phyloP scores from a whole-genome alignment of 2,797 vertebrate species.

The Aeoliscus strigatus region DNA sequence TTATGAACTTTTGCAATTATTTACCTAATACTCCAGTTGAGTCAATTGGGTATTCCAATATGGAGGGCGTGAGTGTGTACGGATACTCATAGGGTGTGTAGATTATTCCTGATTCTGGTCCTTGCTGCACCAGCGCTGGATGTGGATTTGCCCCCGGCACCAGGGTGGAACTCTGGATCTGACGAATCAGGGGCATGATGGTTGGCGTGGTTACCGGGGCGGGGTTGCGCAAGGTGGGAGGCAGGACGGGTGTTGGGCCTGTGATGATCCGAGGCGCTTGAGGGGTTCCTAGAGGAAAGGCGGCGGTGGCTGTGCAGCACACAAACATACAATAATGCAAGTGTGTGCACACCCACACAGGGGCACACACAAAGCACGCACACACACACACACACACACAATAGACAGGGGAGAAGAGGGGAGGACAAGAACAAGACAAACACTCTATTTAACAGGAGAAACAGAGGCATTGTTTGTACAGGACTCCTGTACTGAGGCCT shows the following conservation, averaged over 20 bases:
- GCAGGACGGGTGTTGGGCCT: slow-evolving; percentile 90
- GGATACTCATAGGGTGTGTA: slow-evolving; percentile 98
- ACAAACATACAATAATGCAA: slow-evolving; percentile 38
- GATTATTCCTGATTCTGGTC: slow-evolving; percentile 91
- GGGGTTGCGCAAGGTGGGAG: slow-evolving; percentile 84
- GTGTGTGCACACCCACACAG: slow-evolving; percentile 42
- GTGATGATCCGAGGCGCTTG: slow-evolving; percentile 95
- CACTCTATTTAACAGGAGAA: slow-evolving; percentile 52
- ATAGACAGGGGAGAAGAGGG: slow-evolving; percentile 55
- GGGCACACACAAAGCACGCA: slow-evolving; percentile 14
- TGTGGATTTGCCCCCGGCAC: slow-evolving; percentile 91
- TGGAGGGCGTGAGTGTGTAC: slow-evolving; percentile 95
- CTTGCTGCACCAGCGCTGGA: slow-evolving; percentile 88
- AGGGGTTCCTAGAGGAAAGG: slow-evolving; percentile 92
- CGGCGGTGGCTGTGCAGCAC: slow-evolving; percentile 72
- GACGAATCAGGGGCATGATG: slow-evolving; percentile 98
- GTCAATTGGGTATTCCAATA: slow-evolving; percentile 99
- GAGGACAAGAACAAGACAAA: slow-evolving; percentile 44
- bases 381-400: slow-evolving; percentile 32
- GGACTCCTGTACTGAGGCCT: slow-evolving; percentile 57
- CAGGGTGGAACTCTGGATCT: slow-evolving; percentile 94
- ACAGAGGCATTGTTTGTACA: slow-evolving; percentile 60
- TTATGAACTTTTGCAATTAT: slow-evolving; percentile 34
- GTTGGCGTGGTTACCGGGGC: slow-evolving; percentile 85
- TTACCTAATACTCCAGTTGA: slow-evolving; percentile 98